Percentiles rank a stretch among this genome's conserved stretches.
Conservation (phyloP, 2,797 vertebrate species). For the Taenioides sp. region DNA sequence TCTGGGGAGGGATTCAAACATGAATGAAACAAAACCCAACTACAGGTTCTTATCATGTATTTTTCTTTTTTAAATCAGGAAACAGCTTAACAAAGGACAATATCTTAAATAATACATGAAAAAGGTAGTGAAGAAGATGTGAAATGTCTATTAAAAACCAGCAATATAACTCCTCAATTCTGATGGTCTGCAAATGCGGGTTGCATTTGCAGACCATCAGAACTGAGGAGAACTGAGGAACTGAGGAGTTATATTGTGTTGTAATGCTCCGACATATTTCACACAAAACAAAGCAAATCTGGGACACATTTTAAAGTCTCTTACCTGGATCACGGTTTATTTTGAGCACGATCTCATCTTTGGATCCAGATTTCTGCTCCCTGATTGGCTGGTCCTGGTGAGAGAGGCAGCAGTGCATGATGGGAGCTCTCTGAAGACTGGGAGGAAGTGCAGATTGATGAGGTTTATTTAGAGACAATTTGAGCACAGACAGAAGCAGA, state of each 20-base stretch:
- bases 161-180: too few species aligned
- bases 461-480: slow-evolving; percentile 61
- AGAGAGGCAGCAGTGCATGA: slow-evolving; percentile 35
- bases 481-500: slow-evolving; percentile 25
- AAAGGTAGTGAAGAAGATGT: background rate
- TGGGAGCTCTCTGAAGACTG: slow-evolving; percentile 41
- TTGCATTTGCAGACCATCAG: background rate
- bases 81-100: background rate
- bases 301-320: background rate
- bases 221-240: too few species aligned
- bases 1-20: too few species aligned
- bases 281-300: background rate
- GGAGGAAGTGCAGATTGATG: slow-evolving; percentile 61
- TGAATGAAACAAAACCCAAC: too few species aligned
- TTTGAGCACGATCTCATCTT: slow-evolving; percentile 3
- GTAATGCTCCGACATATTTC: background rate
- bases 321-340: slow-evolving; percentile 10
- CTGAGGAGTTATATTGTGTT: background rate
- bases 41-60: too few species aligned
- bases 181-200: too few species aligned
- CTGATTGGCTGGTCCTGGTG: slow-evolving; percentile 3
- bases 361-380: slow-evolving; percentile 12
- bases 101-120: too few species aligned
- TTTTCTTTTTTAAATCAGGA: background rate
- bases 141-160: too few species aligned